These are phyloP conservation scores for Listronotus bonariensis DNA, from an alignment of 1,140 invertebrate genomes.

Conservation along the genomic window DNA sequence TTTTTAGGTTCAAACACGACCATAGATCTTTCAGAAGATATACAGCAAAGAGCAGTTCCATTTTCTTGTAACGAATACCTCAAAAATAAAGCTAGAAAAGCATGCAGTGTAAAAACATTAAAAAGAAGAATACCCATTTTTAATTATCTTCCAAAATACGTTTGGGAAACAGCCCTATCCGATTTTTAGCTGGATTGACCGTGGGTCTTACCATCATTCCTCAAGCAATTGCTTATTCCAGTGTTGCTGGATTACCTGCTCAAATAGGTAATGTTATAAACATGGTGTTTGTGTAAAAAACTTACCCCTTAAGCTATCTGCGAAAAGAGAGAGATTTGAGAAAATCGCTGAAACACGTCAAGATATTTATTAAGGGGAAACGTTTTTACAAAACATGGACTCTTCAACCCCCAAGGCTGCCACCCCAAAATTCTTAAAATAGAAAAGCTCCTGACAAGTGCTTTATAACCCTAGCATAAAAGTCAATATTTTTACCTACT, in stretches of 20 bases:
- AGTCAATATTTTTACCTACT: too few species aligned
- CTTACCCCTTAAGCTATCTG: too few species aligned
- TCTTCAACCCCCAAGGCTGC: too few species aligned
- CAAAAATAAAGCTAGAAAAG: constrained; percentile 52
- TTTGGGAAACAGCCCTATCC: constrained; percentile 56
- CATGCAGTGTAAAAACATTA: constrained; percentile 63
- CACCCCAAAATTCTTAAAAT: too few species aligned
- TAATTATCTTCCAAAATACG: constrained; percentile 66
- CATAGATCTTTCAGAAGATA: constrained; percentile 15
- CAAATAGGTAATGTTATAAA: constrained; percentile 73
- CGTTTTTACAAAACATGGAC: too few species aligned
- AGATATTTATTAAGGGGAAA: too few species aligned
- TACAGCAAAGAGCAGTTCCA: constrained; percentile 11
- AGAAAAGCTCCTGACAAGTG: too few species aligned
- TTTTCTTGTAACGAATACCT: constrained; percentile 16
- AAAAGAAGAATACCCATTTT: constrained; percentile 66
- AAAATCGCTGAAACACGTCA: too few species aligned
- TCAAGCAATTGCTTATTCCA: constrained; percentile 81
- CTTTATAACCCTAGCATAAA: too few species aligned
- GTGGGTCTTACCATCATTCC: constrained; percentile 78
- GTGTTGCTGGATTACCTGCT: constrained; percentile 76
- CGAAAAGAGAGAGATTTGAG: too few species aligned
- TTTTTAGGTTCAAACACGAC: constrained; percentile 17
- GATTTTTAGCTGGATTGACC: constrained; percentile 73
- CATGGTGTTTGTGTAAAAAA: too few species aligned